These are phyloP conservation scores for Arnoldichthys spilopterus DNA, from an alignment of 2,797 vertebrate genomes.

Conservation along the genomic window DNA sequence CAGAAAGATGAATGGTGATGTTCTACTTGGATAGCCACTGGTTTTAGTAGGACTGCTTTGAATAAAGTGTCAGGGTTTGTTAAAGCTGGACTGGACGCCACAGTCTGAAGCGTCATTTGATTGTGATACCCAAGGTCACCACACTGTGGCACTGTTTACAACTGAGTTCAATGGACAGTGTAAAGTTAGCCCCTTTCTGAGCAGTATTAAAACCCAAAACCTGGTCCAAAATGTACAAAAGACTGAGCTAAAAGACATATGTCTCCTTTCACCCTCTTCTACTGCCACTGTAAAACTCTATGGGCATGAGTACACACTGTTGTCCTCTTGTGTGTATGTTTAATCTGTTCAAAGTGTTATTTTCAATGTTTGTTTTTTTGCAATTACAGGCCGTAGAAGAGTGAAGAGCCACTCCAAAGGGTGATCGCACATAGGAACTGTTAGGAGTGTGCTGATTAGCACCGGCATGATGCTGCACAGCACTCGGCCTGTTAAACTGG, in stretches of 20 bases:
- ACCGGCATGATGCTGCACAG: conserved; percentile 50
- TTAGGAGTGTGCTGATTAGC: conserved; percentile 50
- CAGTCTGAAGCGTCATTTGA: not conserved
- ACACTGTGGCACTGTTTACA: conserved; percentile 58
- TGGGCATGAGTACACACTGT: not conserved
- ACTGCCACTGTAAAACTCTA: not conserved
- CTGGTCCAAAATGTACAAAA: not conserved
- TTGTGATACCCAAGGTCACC: conserved; percentile 56
- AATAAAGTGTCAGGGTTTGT: conserved; percentile 31
- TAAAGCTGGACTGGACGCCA: not conserved
- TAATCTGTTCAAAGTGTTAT: conserved; percentile 40
- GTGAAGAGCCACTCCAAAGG: conserved; percentile 40
- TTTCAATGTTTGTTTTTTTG: conserved; percentile 53
- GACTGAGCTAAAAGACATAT: not conserved
- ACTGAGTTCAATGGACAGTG: conserved; percentile 27
- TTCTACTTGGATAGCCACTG: conserved; percentile 56
- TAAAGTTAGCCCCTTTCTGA: conserved; percentile 13
- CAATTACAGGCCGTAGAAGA: conserved; percentile 50
- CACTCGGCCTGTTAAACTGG: conserved; percentile 37
- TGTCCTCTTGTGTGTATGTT: not conserved
- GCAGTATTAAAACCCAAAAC: conserved; percentile 6
- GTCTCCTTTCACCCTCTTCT: not conserved
- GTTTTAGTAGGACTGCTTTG: conserved; percentile 36
- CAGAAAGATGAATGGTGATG: conserved; percentile 69
- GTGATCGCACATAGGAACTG: conserved; percentile 46